phyloP scores from a whole-genome alignment of 1,140 invertebrate genomes.

The Leptinotarsa undecemlineata region DNA sequence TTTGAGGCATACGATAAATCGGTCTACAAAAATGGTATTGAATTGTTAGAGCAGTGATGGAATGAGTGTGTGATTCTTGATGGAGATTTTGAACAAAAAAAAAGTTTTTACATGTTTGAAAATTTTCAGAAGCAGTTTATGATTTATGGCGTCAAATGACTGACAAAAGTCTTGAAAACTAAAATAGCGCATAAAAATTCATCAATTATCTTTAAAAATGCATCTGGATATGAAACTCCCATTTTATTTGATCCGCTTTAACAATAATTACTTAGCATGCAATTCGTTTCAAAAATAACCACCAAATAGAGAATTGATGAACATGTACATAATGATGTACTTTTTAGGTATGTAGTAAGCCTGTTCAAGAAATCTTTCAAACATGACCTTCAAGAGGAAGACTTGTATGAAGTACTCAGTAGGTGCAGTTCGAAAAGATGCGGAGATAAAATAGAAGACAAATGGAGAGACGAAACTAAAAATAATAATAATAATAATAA shows the following conservation, averaged over 20 bases:
- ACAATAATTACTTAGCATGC: no score
- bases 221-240: no score
- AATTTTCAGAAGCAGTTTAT: not conserved
- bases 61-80: no score
- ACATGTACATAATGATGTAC: not conserved
- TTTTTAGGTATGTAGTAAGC: constrained; percentile 37
- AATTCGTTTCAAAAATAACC: not conserved
- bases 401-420: constrained; percentile 45
- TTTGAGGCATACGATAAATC: no score
- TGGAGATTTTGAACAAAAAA: no score
- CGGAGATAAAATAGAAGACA: constrained; percentile 40
- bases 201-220: no score
- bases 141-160: no score
- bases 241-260: not conserved
- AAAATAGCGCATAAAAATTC: no score
- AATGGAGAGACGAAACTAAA: constrained; percentile 31
- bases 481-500: constrained; percentile 14
- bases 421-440: constrained; percentile 37
- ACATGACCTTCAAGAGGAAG: constrained; percentile 42
- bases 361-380: constrained; percentile 40
- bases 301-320: not conserved
- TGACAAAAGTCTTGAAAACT: no score
- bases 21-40: no score
- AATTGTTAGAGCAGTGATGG: no score
- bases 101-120: not conserved